These are phyloP conservation scores for Lepidocolaptes lacrymiger DNA, from an alignment of 2,797 vertebrate species.

Conservation along the genomic window DNA sequence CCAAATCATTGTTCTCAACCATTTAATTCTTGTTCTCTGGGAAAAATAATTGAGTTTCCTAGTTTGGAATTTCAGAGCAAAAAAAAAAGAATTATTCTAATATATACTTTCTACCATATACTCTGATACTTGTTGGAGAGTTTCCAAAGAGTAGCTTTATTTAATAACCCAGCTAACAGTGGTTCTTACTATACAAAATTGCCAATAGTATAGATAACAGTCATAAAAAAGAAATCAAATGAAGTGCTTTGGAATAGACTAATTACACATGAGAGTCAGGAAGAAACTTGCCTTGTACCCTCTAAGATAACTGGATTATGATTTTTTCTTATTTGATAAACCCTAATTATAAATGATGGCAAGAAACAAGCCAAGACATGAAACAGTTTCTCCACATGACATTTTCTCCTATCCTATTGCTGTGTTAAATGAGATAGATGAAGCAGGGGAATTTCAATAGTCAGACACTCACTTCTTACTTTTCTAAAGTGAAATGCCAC, in stretches of 20 bases:
- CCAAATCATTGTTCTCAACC: background rate
- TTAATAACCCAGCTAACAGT: background rate
- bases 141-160: background rate
- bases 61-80: background rate
- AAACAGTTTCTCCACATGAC: background rate
- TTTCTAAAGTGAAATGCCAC: background rate
- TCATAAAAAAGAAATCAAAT: slow-evolving; percentile 15
- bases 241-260: background rate
- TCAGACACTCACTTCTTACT: background rate
- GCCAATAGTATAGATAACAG: background rate
- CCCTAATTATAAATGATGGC: background rate
- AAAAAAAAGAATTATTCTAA: background rate
- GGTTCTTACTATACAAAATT: background rate
- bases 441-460: background rate
- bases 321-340: slow-evolving; percentile 34
- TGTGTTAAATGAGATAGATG: background rate
- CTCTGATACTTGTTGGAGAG: background rate
- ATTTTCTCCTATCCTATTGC: background rate
- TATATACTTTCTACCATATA: background rate
- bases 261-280: background rate
- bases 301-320: slow-evolving; percentile 10
- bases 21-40: background rate
- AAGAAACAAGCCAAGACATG: slow-evolving; percentile 5
- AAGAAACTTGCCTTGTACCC: slow-evolving; percentile 15
- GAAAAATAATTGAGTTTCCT: background rate